phyloP scores from a whole-genome alignment of 2,888 invertebrate species.

The Hartigia nigra region DNA sequence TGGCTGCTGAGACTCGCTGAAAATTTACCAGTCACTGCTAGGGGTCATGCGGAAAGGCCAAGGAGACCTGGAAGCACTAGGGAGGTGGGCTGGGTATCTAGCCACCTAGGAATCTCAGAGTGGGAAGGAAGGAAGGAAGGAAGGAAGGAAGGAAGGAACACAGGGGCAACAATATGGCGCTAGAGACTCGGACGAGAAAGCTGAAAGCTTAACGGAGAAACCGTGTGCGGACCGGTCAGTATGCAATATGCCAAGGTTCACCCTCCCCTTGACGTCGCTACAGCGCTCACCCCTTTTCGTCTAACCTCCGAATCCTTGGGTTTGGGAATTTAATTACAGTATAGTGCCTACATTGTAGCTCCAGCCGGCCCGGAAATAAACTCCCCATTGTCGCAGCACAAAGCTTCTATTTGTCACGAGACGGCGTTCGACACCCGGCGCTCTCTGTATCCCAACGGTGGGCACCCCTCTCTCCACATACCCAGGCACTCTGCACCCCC shows the following conservation, averaged over 20 bases:
- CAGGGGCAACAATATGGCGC: constrained; percentile 62
- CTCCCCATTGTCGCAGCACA: constrained; percentile 65
- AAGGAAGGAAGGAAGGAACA: constrained; percentile 51
- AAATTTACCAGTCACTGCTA: not conserved
- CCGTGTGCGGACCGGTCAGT: constrained; percentile 59
- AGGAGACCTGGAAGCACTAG: constrained; percentile 9
- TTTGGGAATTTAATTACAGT: constrained; percentile 66
- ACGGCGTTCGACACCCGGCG: constrained; percentile 51
- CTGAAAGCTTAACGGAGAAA: not conserved
- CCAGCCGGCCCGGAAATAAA: constrained; percentile 66
- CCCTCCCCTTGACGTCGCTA: constrained; percentile 29
- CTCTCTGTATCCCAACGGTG: constrained; percentile 21
- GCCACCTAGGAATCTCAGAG: not conserved
- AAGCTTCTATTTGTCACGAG: constrained; percentile 65
- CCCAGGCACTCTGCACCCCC: constrained; percentile 14
- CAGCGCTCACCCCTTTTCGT: constrained; percentile 30
- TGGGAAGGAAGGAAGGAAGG: constrained; percentile 31
- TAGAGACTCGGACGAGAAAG: constrained; percentile 35
- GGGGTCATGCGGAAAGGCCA: not conserved
- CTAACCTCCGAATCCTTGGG: constrained; percentile 60
- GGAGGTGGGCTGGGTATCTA: not conserved
- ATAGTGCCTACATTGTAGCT: constrained; percentile 66
- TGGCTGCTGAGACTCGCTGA: constrained; percentile 35
- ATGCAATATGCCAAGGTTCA: constrained; percentile 64
- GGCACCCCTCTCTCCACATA: not conserved